phyloP scores from a whole-genome alignment of 2,113 vertebrate species.

The Podarcis muralis region DNA sequence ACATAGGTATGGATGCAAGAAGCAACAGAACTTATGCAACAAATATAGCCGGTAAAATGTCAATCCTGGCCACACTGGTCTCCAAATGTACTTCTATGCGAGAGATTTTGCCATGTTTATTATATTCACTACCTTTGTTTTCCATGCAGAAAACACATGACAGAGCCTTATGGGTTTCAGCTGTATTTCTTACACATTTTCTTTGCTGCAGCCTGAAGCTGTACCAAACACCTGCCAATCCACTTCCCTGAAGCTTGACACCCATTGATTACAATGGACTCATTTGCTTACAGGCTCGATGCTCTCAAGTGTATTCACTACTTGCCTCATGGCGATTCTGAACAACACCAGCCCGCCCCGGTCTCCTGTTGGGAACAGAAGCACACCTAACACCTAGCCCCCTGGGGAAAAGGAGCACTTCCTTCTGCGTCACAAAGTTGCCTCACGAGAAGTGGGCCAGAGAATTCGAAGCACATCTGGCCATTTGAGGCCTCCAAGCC shows the following conservation, averaged over 20 bases:
- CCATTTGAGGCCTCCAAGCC: neutral
- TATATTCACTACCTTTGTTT: too few species aligned
- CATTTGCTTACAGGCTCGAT: neutral
- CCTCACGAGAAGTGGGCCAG: neutral
- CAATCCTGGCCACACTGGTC: too few species aligned
- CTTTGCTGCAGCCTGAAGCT: neutral
- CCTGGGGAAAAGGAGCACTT: rapidly evolving
- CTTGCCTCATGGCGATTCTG: rapidly evolving
- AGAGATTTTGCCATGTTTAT: too few species aligned
- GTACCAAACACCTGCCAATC: too few species aligned
- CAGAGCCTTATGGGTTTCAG: neutral
- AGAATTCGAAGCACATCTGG: slow-evolving; percentile 22
- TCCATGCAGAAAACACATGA: too few species aligned
- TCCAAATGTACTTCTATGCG: too few species aligned
- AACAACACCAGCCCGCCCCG: neutral
- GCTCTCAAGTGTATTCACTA: neutral
- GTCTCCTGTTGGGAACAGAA: neutral
- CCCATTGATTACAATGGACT: neutral
- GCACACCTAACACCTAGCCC: rapidly evolving
- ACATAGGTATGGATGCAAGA: neutral
- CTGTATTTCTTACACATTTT: neutral
- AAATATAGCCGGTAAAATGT: neutral
- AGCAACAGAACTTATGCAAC: neutral
- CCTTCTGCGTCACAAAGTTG: rapidly evolving
- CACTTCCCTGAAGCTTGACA: neutral